Conservation (phyloP, 2,113 vertebrate species). For the Gnathonemus echidnorhynchus region DNA sequence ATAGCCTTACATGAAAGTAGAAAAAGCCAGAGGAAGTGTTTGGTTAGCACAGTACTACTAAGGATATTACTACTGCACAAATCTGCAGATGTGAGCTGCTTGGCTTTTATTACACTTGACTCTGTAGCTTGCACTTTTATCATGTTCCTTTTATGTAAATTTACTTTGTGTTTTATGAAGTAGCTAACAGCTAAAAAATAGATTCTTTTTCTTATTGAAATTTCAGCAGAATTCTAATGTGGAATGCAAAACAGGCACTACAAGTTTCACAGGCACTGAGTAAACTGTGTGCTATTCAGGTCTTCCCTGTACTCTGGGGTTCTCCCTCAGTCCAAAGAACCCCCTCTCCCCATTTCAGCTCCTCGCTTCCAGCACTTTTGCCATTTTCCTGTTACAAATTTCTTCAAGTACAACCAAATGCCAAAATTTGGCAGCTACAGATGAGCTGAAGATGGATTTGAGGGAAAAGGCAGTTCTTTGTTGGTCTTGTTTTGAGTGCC, state of each 20-base stretch:
- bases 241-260: neutral
- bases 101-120: neutral
- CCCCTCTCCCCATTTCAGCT: neutral
- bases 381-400: neutral
- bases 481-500: neutral
- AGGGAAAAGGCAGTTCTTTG: neutral
- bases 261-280: neutral
- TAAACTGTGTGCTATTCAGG: neutral
- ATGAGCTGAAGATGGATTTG: neutral
- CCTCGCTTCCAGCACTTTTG: neutral
- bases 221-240: neutral
- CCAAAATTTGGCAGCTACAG: neutral
- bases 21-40: neutral
- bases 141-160: neutral
- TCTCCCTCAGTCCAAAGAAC: neutral
- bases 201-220: neutral
- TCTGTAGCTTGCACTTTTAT: neutral
- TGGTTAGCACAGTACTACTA: neutral
- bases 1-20: neutral
- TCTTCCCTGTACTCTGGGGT: neutral
- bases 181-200: neutral
- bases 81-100: neutral
- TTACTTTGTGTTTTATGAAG: neutral
- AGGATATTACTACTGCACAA: neutral
- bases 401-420: neutral